Evolutionary conservation across 2,113 vertebrate genomes (phyloP), one percentile per base, ranked within the genome.

Genomic region (Gopherus evgoodei): DNA sequence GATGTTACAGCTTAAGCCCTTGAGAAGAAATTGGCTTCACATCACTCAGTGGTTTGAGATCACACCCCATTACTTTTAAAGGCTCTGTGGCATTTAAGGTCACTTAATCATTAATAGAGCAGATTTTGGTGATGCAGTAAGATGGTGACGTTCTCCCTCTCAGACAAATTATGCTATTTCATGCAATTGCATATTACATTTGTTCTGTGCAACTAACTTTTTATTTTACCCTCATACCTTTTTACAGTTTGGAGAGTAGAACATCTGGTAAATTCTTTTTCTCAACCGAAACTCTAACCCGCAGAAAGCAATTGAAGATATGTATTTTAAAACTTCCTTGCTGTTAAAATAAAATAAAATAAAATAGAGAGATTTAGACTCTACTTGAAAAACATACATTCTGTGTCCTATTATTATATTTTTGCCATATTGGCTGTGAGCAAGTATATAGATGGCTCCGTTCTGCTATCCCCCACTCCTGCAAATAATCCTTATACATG

Each of bases 61-160:
- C 94, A 95, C 87, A 97, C 95, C 84, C 96, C 96, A 95, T 98
- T 97, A 97, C 83, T 94, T 97, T 97, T 96, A 97, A 96, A 86
- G 85, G 82, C 13, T 94, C 62, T 84, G 52, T 96, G 95, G 88
- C 96, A 91, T 94, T 92, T 96, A 96, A 97, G 94, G 96, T 97
- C 96, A 96, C 89, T 95, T 90, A 78, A 59, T 92, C 93, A 81
- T 96, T 96, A 95, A 90, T 93, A 75, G 44, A 82, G 44, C 47
- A 69, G 25, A 88, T 92, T 90, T 75, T 47, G 92, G 86, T 89
- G 27, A 89, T 95, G 84, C 89, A 88, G 54, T 93, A 95, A 97
- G 92, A 96, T 56, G 1, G 59, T 89, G 57, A 17, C 56, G 49
- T 82, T 91, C 50, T 92, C 19, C 56, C 31, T 59, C 76, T 88